phyloP scores from a whole-genome alignment of 2,888 invertebrate genomes.

The Marasmarcha lunaedactyla region DNA sequence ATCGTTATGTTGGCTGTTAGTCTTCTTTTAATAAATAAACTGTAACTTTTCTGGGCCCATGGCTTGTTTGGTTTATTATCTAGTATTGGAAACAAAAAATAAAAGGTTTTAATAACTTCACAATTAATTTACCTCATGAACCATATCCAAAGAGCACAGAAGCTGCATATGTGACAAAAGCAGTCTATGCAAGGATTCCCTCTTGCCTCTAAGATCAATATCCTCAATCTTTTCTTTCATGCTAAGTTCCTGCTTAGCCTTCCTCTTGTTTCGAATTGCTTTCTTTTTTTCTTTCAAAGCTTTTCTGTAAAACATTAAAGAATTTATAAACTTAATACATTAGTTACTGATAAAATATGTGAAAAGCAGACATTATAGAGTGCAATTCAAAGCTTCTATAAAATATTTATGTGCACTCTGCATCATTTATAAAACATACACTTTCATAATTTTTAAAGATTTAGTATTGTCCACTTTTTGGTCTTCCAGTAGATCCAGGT shows the following conservation, averaged over 20 bases:
- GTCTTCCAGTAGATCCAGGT: slow-evolving; percentile 22
- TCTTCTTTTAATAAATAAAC: too few species aligned
- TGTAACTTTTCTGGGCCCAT: too few species aligned
- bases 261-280: slow-evolving; percentile 37
- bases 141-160: slow-evolving; percentile 72
- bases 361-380: too few species aligned
- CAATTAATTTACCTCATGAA: slow-evolving; percentile 35
- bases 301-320: neutral
- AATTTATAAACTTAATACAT: too few species aligned
- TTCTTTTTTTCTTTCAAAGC: slow-evolving; percentile 40
- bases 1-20: too few species aligned
- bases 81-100: too few species aligned
- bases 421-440: slow-evolving; percentile 47
- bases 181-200: slow-evolving; percentile 67
- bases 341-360: too few species aligned
- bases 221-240: slow-evolving; percentile 50
- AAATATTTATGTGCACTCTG: too few species aligned
- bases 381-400: too few species aligned
- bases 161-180: slow-evolving; percentile 77
- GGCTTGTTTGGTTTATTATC: too few species aligned
- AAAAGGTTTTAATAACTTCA: too few species aligned
- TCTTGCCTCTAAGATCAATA: slow-evolving; percentile 50
- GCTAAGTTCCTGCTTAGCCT: slow-evolving; percentile 38
- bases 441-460: slow-evolving; percentile 43
- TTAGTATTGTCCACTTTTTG: slow-evolving; percentile 19